Evolutionary conservation across 2,888 invertebrate genomes (phyloP), one percentile per base, ranked within the genome.

Genomic region (Scrobipalpa costella): DNA sequence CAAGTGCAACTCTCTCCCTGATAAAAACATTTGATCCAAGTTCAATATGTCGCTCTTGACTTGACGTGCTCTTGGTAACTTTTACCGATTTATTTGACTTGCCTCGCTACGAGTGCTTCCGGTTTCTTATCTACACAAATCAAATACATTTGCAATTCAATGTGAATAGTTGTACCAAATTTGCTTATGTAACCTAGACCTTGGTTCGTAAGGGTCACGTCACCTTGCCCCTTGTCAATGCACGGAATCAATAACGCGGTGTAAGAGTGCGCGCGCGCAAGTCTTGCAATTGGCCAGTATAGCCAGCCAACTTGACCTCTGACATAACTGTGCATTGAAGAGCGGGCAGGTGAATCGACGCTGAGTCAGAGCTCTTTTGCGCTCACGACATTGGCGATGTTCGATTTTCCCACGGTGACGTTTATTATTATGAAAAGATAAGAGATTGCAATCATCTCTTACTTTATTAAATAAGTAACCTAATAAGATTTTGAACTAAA

Each of bases 241-340:
- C 55, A 33, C 55, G 15, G 27, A 55, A 55, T 55, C 33, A 55
- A 55, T 34, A 55, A 34, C 3, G 33, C 27, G n/a, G 27, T 27
- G 15, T 7, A 34, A n/a, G 33, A 13, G 21, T 17, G 50, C 50
- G 21, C 21, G 21, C 50, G 50, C 21, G 50, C 50, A 21, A 5
- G 0, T n/a, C 38, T 57, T 57, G 9, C 19, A 11, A 57, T 57
- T 38, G 38, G 38, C 57, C 60, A 34, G 64, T 67, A n/a, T n/a
- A n/a, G 5, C 27, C 27, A 27, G 27, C 27, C 60, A 57, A 64
- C 61, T 71, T 75, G 77, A 81, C 76, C 80, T 74, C 72, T 76
- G 76, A 78, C 75, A 77, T 71, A 73, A 74, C 66, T 66, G 34
- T 15, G 40, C 27, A n/a, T 44, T 27, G 34, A 34, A 55, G 34